A percentile compares a stretch with the other conserved stretches of the same genome.
Evolutionary conservation across 2,113 vertebrate genomes (phyloP).

Genomic region (Tupaia chinensis): DNA sequence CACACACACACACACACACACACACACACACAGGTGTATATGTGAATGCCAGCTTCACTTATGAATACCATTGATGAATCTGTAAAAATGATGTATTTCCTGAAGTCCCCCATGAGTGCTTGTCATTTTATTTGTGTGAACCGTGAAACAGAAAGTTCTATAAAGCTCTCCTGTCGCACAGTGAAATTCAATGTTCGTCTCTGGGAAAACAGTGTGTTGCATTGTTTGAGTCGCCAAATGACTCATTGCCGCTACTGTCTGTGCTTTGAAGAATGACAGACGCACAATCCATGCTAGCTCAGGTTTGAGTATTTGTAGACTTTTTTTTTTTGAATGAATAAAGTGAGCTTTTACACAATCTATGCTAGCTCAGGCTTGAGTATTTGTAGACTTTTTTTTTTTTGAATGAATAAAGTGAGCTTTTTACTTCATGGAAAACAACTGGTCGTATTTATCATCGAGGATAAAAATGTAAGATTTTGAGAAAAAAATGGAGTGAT

Average conservation of each 20-base stretch:
- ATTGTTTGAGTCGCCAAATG: rapidly evolving
- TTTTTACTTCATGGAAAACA: not conserved
- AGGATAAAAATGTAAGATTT: not conserved
- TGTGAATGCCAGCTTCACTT: not conserved
- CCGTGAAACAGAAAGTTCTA: rapidly evolving
- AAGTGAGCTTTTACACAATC: not conserved
- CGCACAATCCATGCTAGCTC: too few relatives aligned
- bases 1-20: too few relatives aligned
- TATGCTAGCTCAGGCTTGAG: too few relatives aligned
- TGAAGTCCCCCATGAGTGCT: not conserved
- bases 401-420: not conserved
- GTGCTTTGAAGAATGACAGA: rapidly evolving
- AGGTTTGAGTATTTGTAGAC: not conserved
- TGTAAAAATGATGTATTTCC: not conserved
- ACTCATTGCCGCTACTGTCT: rapidly evolving
- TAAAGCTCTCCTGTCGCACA: too few relatives aligned
- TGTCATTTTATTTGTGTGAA: not conserved
- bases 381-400: not conserved
- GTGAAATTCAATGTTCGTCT: not conserved
- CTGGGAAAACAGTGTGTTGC: rapidly evolving
- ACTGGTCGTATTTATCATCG: not conserved
- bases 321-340: not conserved
- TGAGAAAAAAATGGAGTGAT: not conserved
- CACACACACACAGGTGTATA: too few relatives aligned
- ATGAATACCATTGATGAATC: not conserved